Conservation (phyloP, 2,113 vertebrate species). For the Jacana jacana region DNA sequence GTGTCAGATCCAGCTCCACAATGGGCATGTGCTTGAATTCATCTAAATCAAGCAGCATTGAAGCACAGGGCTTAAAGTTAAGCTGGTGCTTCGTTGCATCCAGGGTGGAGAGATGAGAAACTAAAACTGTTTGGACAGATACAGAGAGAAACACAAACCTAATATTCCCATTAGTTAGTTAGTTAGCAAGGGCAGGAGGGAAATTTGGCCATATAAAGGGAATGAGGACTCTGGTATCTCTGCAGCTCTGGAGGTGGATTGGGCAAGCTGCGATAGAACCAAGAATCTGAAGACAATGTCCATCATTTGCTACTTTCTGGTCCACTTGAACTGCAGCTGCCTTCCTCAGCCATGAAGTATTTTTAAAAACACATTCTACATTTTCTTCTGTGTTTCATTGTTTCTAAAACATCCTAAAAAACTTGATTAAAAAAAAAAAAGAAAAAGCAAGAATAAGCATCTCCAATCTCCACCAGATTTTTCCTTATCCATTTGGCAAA, state of each 20-base stretch:
- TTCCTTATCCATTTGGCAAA: conserved; percentile 25
- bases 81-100: background rate
- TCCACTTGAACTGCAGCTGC: background rate
- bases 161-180: background rate
- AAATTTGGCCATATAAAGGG: background rate
- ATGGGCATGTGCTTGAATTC: background rate
- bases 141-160: background rate
- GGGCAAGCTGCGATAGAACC: background rate
- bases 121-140: background rate
- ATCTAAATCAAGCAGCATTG: background rate
- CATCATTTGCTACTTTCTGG: background rate
- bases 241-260: background rate
- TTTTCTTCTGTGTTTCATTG: background rate
- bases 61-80: background rate
- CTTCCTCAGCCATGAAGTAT: background rate
- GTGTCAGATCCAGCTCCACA: background rate
- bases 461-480: background rate
- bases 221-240: background rate
- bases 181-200: background rate
- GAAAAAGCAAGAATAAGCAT: background rate
- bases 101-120: background rate
- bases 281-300: background rate
- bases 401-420: background rate
- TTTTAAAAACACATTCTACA: background rate
- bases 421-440: background rate